These are phyloP conservation scores for Zosterops hypoxanthus DNA, from an alignment of 2,113 vertebrate genomes.

Conservation along the genomic window DNA sequence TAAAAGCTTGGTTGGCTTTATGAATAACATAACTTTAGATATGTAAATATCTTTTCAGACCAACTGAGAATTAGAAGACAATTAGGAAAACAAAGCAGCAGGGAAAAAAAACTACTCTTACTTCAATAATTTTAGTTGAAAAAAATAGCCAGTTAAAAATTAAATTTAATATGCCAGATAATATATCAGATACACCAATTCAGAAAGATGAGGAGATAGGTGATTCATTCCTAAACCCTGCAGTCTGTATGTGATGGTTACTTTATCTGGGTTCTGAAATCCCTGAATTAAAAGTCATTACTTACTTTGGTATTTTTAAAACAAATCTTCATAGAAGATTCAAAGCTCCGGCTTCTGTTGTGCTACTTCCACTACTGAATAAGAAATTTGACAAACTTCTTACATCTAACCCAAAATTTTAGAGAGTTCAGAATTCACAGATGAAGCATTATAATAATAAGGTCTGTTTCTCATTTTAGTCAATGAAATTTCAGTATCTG, in stretches of 20 bases:
- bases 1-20: neutral
- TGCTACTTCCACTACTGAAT: neutral
- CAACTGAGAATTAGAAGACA: neutral
- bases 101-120: neutral
- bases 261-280: neutral
- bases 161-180: neutral
- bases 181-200: neutral
- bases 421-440: neutral
- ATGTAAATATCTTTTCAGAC: neutral
- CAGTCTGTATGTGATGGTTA: neutral
- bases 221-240: neutral
- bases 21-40: neutral
- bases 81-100: neutral
- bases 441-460: neutral
- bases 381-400: neutral
- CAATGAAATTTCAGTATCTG: neutral
- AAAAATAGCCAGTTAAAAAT: neutral
- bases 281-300: neutral
- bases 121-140: neutral
- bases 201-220: neutral
- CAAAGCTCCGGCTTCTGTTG: neutral
- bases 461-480: rapidly evolving
- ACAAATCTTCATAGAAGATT: neutral
- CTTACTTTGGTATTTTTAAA: neutral
- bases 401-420: neutral